Percentiles rank a stretch among this genome's conserved stretches.
phyloP scores from a whole-genome alignment of 2,797 vertebrate species.

The Acanthiza pusilla region DNA sequence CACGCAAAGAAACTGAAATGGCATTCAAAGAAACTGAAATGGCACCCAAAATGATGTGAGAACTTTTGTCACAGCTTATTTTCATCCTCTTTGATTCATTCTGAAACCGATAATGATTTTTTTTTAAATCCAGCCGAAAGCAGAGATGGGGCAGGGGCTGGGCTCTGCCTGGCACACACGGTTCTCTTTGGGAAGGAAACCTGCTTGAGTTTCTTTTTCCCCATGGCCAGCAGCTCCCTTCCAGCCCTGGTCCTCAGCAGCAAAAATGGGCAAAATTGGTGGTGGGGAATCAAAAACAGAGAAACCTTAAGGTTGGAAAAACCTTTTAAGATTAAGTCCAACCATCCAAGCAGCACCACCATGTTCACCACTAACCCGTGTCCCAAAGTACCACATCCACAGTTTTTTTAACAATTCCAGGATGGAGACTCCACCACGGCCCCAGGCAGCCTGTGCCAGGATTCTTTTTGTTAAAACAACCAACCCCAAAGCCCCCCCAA shows the following conservation, averaged over 20 bases:
- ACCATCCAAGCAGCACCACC: not conserved
- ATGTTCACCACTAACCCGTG: not conserved
- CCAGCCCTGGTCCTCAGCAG: not conserved
- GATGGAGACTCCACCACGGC: not conserved
- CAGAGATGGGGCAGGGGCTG: not conserved
- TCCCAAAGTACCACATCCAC: not conserved
- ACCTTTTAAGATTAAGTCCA: not conserved
- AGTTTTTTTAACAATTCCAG: not conserved
- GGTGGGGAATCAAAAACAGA: not conserved
- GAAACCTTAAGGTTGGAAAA: not conserved
- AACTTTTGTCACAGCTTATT: conserved; percentile 26
- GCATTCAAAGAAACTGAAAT: conserved; percentile 36
- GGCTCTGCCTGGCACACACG: not conserved
- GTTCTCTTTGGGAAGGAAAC: conserved; percentile 8
- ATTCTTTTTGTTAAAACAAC: not conserved
- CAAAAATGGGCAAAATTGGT: not conserved
- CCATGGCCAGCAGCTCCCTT: not conserved
- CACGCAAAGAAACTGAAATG: conserved; percentile 33
- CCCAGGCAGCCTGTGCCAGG: not conserved
- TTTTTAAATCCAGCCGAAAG: not conserved
- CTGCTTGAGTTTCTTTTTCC: not conserved
- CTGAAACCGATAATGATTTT: conserved; percentile 2
- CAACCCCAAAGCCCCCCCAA: not conserved
- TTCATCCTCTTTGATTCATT: conserved; percentile 38
- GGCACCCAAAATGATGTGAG: not conserved